phyloP scores from a whole-genome alignment of 2,888 invertebrate species.

The Prenolepis imparis region DNA sequence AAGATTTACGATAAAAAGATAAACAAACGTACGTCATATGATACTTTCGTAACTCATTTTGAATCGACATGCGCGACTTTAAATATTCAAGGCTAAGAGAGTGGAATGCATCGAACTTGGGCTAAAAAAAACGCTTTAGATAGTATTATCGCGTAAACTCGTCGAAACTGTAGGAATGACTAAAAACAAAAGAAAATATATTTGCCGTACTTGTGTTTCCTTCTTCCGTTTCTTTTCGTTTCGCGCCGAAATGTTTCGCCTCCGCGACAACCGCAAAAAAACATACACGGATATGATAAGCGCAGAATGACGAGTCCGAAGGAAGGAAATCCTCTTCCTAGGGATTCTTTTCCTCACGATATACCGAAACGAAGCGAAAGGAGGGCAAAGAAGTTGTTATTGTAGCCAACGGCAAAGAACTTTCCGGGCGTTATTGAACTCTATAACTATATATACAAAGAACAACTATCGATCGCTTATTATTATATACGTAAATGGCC shows the following conservation, averaged over 20 bases:
- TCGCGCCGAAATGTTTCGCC: not conserved
- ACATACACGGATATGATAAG: not conserved
- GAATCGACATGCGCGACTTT: not conserved
- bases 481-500: slow-evolving; percentile 12
- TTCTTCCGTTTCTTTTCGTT: not conserved
- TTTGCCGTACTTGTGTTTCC: not conserved
- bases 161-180: not conserved
- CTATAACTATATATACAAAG: not conserved
- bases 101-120: slow-evolving; percentile 62
- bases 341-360: not conserved
- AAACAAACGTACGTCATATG: not conserved
- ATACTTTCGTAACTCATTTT: not conserved
- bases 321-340: not conserved
- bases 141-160: slow-evolving; percentile 38
- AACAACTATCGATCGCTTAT: not conserved
- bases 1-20: not conserved
- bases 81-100: not conserved
- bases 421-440: not conserved
- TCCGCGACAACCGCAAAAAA: not conserved
- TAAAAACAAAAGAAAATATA: not conserved
- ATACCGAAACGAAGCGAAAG: not conserved
- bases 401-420: not conserved
- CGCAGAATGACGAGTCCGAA: not conserved
- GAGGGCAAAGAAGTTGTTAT: not conserved
- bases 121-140: slow-evolving; percentile 61